These are phyloP conservation scores for Brotogeris chrysoptera DNA, from an alignment of 2,797 vertebrate genomes.

Conservation along the genomic window DNA sequence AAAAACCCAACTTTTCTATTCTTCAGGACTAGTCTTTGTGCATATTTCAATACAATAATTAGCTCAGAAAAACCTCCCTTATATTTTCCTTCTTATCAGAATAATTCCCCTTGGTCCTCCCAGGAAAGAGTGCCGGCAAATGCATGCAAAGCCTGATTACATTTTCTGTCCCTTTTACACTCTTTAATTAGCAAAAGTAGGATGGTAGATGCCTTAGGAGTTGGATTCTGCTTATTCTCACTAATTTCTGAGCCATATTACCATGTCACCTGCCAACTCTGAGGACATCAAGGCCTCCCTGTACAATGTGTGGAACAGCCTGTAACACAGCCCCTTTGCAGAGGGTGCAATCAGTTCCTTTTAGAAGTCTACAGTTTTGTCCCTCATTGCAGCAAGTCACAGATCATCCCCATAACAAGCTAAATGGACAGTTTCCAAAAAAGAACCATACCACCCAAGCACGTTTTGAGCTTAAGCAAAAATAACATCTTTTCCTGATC, in stretches of 20 bases:
- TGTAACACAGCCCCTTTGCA: fast-evolving
- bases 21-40: background rate
- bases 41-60: background rate
- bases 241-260: background rate
- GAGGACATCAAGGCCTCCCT: background rate
- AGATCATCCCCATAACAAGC: background rate
- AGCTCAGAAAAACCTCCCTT: background rate
- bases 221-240: background rate
- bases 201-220: background rate
- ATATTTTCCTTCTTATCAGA: background rate
- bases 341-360: background rate
- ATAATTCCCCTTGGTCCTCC: background rate
- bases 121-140: background rate
- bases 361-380: background rate
- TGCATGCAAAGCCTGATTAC: background rate
- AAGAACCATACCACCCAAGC: background rate
- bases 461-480: background rate
- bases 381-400: background rate
- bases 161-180: background rate
- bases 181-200: background rate
- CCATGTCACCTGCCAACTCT: background rate
- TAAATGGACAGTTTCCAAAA: background rate
- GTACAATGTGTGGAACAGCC: background rate
- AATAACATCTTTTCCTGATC: background rate
- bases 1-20: background rate